Conservation (phyloP, 64 coral and sea anemone species). For the Platygyra sinensis region DNA sequence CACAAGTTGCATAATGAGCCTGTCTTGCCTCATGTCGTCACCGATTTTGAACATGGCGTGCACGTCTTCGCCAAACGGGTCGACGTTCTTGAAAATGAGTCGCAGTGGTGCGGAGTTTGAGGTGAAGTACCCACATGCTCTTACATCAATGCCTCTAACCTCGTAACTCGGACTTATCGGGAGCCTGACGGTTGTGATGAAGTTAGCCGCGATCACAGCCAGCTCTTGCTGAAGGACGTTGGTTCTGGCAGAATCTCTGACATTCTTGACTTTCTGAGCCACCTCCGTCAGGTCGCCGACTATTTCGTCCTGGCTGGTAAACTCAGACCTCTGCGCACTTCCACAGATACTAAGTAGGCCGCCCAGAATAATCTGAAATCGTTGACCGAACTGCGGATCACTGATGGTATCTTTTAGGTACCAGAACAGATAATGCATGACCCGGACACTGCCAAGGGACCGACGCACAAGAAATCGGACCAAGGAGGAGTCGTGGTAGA, state of each 20-base stretch:
- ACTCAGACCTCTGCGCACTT: conserved; percentile 82
- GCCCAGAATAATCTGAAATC: conserved; percentile 91
- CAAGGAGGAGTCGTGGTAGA: conserved; percentile 92
- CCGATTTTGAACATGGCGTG: conserved; percentile 97
- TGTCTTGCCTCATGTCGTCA: conserved; percentile 95
- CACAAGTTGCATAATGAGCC: conserved; percentile 92
- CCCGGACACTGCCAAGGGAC: conserved; percentile 81
- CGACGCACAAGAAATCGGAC: conserved; percentile 79
- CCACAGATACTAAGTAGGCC: conserved; percentile 91
- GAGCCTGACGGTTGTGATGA: conserved; percentile 67
- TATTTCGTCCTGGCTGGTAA: conserved; percentile 90
- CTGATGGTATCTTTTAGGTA: conserved; percentile 92
- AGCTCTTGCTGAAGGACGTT: conserved; percentile 81
- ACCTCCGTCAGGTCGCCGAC: conserved; percentile 77
- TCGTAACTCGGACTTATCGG: conserved; percentile 88
- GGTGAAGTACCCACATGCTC: conserved; percentile 87
- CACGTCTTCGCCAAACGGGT: conserved; percentile 82
- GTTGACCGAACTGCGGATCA: conserved; percentile 95
- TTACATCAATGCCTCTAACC: conserved; percentile 60
- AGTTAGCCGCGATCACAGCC: conserved; percentile 62
- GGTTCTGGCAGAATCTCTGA: conserved; percentile 67
- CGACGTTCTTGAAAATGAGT: conserved; percentile 85
- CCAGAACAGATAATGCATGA: conserved; percentile 96
- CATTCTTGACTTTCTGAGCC: conserved; percentile 81
- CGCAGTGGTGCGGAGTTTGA: conserved; percentile 90